Conservation (phyloP, 2,113 vertebrate species). For the Bubalus kerabau region DNA sequence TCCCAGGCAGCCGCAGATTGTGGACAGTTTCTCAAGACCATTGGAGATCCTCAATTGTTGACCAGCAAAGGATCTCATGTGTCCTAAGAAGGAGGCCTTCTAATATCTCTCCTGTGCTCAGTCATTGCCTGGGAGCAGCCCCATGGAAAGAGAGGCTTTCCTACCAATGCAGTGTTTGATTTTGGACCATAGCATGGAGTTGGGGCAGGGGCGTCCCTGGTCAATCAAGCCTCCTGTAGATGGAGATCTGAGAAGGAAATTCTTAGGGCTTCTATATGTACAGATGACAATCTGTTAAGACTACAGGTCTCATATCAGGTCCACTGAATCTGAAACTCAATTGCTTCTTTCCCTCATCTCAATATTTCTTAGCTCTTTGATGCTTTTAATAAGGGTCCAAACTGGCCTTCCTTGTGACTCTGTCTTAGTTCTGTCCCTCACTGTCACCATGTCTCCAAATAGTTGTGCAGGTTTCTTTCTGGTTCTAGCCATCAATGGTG, state of each 20-base stretch:
- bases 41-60: accelerated
- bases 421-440: background rate
- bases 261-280: background rate
- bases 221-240: background rate
- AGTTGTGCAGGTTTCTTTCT: background rate
- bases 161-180: background rate
- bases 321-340: background rate
- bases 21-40: background rate
- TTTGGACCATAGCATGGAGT: background rate
- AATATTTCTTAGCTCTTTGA: background rate
- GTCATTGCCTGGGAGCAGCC: background rate
- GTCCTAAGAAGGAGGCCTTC: background rate
- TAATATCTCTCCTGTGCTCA: background rate
- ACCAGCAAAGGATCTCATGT: too few species aligned
- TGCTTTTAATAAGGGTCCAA: background rate
- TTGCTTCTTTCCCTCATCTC: background rate
- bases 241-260: background rate
- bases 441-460: background rate
- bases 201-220: accelerated
- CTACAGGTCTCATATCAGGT: background rate
- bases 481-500: background rate
- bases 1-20: background rate
- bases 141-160: background rate
- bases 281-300: too few species aligned
- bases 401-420: background rate